A percentile compares a stretch with the other conserved stretches of the same genome.
phyloP scores from a whole-genome alignment of 2,797 vertebrate species.

The Danio kyathit region DNA sequence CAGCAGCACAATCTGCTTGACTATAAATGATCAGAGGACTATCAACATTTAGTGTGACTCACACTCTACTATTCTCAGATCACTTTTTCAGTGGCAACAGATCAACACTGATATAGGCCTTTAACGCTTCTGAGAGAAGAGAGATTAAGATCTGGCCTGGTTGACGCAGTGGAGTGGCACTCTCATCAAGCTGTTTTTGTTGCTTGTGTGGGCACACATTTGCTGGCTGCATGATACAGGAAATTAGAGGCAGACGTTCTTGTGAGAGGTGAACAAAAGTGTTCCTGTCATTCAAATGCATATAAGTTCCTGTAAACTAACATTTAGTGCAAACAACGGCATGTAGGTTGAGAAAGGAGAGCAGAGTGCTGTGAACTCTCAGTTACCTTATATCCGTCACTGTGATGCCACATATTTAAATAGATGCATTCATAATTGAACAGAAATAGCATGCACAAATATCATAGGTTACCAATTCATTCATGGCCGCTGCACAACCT shows the following conservation, averaged over 20 bases:
- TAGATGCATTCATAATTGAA: slow-evolving; percentile 82
- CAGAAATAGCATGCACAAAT: slow-evolving; percentile 81
- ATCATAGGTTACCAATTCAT: slow-evolving; percentile 85
- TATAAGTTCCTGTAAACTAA: slow-evolving; percentile 8
- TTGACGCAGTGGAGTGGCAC: slow-evolving; percentile 12
- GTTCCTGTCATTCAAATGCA: slow-evolving; percentile 11
- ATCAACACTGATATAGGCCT: slow-evolving; percentile 42
- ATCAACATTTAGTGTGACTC: slow-evolving; percentile 14
- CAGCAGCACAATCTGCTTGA: slow-evolving; percentile 16
- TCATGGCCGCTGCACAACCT: slow-evolving; percentile 84
- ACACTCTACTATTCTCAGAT: slow-evolving; percentile 24
- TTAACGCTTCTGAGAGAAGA: slow-evolving; percentile 10
- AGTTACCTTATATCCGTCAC: slow-evolving; percentile 64
- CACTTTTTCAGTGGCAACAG: slow-evolving; percentile 29
- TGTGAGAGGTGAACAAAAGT: slow-evolving; percentile 32
- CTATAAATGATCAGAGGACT: slow-evolving; percentile 24
- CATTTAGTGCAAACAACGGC: slow-evolving; percentile 25
- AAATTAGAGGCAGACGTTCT: slow-evolving; percentile 26
- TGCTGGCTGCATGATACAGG: slow-evolving; percentile 14
- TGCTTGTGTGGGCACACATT: slow-evolving; percentile 24
- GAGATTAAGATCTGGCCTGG: slow-evolving; percentile 40
- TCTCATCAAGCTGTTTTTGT: slow-evolving; percentile 13
- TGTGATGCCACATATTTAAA: slow-evolving; percentile 64
- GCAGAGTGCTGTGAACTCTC: slow-evolving; percentile 28
- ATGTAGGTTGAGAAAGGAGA: not conserved